These are phyloP conservation scores for Volucella inanis DNA, from an alignment of 2,888 invertebrate genomes.

Conservation along the genomic window DNA sequence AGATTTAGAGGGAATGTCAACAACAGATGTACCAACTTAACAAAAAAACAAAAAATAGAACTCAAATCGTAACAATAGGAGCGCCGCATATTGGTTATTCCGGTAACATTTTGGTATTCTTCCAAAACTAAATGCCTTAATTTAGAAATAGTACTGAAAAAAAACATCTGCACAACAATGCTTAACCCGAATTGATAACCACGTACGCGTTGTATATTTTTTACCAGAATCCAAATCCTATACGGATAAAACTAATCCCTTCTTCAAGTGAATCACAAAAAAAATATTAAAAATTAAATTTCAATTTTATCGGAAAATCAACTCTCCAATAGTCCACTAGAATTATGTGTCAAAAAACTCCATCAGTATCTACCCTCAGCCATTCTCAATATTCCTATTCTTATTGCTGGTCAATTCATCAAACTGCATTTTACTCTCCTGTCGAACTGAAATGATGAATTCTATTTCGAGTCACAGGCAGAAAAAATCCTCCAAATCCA, in stretches of 20 bases:
- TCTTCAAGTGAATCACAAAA: neutral
- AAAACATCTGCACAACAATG: too few relatives aligned
- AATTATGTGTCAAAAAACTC: slow-evolving; percentile 56
- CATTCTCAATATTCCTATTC: neutral
- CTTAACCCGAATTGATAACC: too few relatives aligned
- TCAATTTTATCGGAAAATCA: slow-evolving; percentile 23
- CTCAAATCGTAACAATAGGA: too few relatives aligned
- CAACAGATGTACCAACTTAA: too few relatives aligned
- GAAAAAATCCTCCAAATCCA: neutral
- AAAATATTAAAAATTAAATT: slow-evolving; percentile 19
- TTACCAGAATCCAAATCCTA: too few relatives aligned
- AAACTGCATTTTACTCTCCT: slow-evolving; percentile 51
- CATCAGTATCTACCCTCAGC: slow-evolving; percentile 15
- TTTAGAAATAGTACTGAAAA: too few relatives aligned
- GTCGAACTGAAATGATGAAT: slow-evolving; percentile 54
- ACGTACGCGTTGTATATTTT: too few relatives aligned
- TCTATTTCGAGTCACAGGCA: slow-evolving; percentile 28
- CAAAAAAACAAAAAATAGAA: too few relatives aligned
- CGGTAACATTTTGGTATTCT: too few relatives aligned
- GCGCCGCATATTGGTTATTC: too few relatives aligned
- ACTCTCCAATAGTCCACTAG: slow-evolving; percentile 27
- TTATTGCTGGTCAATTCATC: slow-evolving; percentile 58
- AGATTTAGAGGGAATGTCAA: too few relatives aligned
- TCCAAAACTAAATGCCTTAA: too few relatives aligned
- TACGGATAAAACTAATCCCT: neutral